Conservation (phyloP, 2,888 invertebrate genomes). For the Ashinkailepas kermadecensis region DNA sequence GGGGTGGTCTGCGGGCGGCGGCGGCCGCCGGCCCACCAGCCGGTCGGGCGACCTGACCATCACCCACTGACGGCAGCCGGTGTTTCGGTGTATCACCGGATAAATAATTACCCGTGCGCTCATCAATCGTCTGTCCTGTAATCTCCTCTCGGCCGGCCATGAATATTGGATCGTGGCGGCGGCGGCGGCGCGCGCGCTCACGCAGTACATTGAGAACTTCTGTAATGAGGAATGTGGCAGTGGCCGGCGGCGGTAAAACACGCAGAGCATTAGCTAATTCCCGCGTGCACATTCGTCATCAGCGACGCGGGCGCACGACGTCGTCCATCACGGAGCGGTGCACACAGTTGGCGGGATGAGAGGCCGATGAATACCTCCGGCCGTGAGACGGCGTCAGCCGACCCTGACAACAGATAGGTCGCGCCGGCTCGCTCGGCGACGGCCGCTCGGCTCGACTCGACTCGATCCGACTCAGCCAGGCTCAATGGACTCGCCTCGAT, state of each 20-base stretch:
- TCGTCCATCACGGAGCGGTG: not conserved
- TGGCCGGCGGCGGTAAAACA: not conserved
- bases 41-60: too few relatives aligned
- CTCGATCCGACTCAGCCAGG: too few relatives aligned
- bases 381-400: too few relatives aligned
- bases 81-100: not conserved
- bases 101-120: not conserved
- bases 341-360: not conserved
- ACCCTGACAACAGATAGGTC: too few relatives aligned
- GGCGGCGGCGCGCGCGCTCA: not conserved
- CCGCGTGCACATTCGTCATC: not conserved
- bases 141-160: not conserved
- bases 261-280: not conserved
- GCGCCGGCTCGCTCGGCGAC: too few relatives aligned
- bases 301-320: not conserved
- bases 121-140: constrained; percentile 4
- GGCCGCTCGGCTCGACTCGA: too few relatives aligned
- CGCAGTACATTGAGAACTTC: not conserved
- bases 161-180: constrained; percentile 6
- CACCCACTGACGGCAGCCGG: too few relatives aligned
- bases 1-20: too few relatives aligned
- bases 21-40: too few relatives aligned
- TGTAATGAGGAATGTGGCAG: constrained; percentile 9
- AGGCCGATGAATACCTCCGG: not conserved
- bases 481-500: too few relatives aligned